Conservation (phyloP, 2,113 vertebrate genomes). For the Ceyx cyanopectus region DNA sequence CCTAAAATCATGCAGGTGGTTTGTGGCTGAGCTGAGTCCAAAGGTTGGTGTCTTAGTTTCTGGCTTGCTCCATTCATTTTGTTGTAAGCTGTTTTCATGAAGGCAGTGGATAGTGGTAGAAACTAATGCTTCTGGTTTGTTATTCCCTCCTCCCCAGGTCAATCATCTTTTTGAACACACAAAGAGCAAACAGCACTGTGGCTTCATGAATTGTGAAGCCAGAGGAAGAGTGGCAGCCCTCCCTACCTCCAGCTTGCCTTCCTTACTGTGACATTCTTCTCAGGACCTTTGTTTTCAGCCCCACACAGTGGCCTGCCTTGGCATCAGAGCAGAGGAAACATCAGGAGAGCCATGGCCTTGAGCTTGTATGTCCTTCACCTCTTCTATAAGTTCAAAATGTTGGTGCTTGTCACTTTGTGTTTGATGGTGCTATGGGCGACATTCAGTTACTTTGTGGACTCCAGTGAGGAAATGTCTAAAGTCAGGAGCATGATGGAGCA, state of each 20-base stretch:
- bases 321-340: neutral
- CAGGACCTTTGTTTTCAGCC: neutral
- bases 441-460: slow-evolving; percentile 75
- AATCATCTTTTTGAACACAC: slow-evolving; percentile 4
- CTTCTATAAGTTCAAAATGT: slow-evolving; percentile 77
- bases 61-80: neutral
- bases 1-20: neutral
- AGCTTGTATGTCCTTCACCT: slow-evolving; percentile 64
- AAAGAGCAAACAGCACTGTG: neutral
- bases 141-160: neutral
- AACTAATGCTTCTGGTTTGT: neutral
- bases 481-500: neutral
- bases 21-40: neutral
- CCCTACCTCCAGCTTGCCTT: neutral
- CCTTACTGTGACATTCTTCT: neutral
- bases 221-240: neutral
- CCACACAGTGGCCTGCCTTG: neutral
- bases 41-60: neutral
- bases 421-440: slow-evolving; percentile 83
- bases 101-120: neutral
- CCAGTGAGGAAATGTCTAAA: slow-evolving; percentile 48
- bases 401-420: slow-evolving; percentile 81
- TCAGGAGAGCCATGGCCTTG: slow-evolving; percentile 77
- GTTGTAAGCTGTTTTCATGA: neutral
- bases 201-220: neutral